Base-by-base conservation (phyloP, 2,888 invertebrate genomes). In the Eupithecia tripunctaria region DNA sequence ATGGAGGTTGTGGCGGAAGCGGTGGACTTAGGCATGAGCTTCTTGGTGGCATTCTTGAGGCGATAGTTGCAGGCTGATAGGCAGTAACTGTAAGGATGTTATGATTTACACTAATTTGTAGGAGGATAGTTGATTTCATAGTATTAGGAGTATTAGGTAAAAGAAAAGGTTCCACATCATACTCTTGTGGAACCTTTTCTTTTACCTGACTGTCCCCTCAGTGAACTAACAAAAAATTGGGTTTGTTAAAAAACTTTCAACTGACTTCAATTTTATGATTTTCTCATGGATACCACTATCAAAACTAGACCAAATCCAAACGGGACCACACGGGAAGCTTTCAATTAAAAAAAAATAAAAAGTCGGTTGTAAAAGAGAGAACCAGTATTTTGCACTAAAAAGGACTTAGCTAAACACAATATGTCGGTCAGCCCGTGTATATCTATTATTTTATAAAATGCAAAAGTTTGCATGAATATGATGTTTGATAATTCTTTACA, bases 31-130 rank as follows among this genome's bases (percentile, higher is more conserved):
- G 86, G 68, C 7, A 91, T 82, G 0, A 89, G 81, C 76, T 96
- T 96, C 79, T 95, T 91, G 0, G 95, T 91, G 0, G 95, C 94
- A 7, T 95, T 92, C 69, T 96, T 96, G 0, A 97, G 89, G 71
- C 95, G 96, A 80, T 97, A 98, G 89, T 98, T 98, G 80, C 97
- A 97, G 0, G 97, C 96, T 43, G 97, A 96, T 0, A 98, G 91
- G 80, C 98, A 98, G 87, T 98, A 98, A 81, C 99, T 97, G 86
- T 47, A n/a, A 88, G 88, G 7, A 69, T 25, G 59, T 21, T 25
- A 5, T 14, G 5, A 25, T 18, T 59, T 59, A 6, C 21, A 27
- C 10, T 21, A 7, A 14, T 56, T 59, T 29, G 60, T 18, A 18
- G 29, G 10, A 56, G 5, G 43, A 43, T n/a, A 21, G n/a, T 43